Evolutionary conservation across 1,140 invertebrate genomes (phyloP).

Genomic region (Venustaconcha ellipsiformis): DNA sequence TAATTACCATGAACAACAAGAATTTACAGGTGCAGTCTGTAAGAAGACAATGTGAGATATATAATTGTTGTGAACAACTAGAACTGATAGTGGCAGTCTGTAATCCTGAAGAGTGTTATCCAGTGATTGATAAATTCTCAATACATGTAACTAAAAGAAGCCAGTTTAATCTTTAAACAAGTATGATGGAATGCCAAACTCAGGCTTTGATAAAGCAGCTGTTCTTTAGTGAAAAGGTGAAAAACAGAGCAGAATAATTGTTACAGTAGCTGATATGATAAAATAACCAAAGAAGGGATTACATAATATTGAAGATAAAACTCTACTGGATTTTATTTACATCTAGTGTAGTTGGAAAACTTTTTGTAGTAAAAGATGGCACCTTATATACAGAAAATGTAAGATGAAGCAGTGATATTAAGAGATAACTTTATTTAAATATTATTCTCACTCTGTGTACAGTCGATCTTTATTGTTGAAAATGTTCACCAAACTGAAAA

Average conservation of each 20-base stretch:
- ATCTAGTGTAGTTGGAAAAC: no score
- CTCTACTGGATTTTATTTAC: no score
- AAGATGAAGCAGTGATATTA: no score
- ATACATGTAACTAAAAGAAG: neutral
- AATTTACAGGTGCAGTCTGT: no score
- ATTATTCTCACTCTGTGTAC: no score
- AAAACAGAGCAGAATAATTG: neutral
- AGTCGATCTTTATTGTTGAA: no score
- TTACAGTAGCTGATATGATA: neutral
- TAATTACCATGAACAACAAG: no score
- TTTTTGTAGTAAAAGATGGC: neutral
- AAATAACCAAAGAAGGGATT: no score
- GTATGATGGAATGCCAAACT: neutral
- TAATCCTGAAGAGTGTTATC: neutral
- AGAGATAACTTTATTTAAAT: no score
- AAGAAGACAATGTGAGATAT: neutral
- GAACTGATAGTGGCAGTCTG: neutral
- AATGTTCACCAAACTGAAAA: no score
- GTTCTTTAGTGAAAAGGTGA: neutral
- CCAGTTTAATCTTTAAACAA: neutral
- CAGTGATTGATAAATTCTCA: no score
- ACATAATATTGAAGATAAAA: no score
- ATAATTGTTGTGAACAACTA: neutral
- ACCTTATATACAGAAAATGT: slow-evolving; percentile 15
- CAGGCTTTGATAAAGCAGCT: neutral